Evolutionary conservation across 2,113 vertebrate species (phyloP).

Genomic region (Amphiprion percula): DNA sequence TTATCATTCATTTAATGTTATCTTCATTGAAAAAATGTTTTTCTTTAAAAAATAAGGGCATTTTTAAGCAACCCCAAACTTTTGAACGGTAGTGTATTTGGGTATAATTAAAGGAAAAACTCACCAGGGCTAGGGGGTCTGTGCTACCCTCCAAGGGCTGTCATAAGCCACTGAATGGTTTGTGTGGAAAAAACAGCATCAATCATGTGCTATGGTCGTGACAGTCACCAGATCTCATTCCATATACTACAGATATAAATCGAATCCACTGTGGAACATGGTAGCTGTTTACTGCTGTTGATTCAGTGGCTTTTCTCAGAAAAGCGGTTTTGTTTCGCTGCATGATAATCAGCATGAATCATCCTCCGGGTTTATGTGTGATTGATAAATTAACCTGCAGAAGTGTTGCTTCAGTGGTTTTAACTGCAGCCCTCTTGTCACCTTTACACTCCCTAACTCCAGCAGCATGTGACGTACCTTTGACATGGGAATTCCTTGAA

Average conservation of each 20-base stretch:
- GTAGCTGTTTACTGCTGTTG: not conserved
- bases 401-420: too few relatives aligned
- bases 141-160: not conserved
- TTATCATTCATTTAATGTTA: too few relatives aligned
- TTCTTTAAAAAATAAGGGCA: too few relatives aligned
- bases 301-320: not conserved
- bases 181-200: not conserved
- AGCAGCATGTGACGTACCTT: slow-evolving; percentile 69
- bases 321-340: not conserved
- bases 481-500: slow-evolving; percentile 83
- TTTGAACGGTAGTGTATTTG: not conserved
- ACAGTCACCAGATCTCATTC: not conserved
- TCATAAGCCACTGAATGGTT: not conserved
- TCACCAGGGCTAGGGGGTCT: not conserved
- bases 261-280: not conserved
- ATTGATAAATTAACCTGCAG: not conserved
- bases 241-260: not conserved
- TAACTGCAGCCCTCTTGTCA: too few relatives aligned
- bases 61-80: too few relatives aligned
- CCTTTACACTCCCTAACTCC: not conserved
- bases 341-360: too few relatives aligned
- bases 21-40: too few relatives aligned
- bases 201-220: not conserved
- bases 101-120: not conserved
- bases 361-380: not conserved